A percentile compares a stretch with the other conserved stretches of the same genome.
phyloP scores from a whole-genome alignment of 2,113 vertebrate species.

The Perca flavescens region DNA sequence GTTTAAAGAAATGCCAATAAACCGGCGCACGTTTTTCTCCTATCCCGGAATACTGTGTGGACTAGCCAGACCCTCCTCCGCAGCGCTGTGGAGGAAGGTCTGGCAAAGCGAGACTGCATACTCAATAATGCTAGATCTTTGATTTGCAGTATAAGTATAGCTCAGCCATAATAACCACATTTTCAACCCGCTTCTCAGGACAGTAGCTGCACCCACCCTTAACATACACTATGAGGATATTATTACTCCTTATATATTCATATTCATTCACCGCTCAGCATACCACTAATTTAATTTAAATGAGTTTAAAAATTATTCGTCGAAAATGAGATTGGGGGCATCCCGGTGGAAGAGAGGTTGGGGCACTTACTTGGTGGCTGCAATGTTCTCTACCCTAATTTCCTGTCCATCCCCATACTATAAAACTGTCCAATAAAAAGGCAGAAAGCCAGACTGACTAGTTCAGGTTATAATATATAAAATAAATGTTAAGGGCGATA shows the following conservation, averaged over 20 bases:
- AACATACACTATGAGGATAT: background rate
- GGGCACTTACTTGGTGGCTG: background rate
- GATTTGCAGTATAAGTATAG: conserved; percentile 21
- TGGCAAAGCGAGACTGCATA: background rate
- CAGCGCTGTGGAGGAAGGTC: too few relatives aligned
- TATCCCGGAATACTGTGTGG: too few relatives aligned
- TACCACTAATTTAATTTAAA: conserved; percentile 11
- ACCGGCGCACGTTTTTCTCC: too few relatives aligned
- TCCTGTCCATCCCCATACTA: background rate
- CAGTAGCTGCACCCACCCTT: background rate
- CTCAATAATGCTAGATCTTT: conserved; percentile 9
- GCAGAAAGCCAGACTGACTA: conserved; percentile 6
- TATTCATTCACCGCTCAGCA: background rate
- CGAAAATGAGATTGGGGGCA: background rate
- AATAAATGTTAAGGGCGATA: conserved; percentile 20
- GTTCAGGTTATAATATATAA: conserved; percentile 22
- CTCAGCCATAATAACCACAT: conserved; percentile 16
- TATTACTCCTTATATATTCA: background rate
- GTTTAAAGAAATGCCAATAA: too few relatives aligned
- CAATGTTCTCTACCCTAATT: conserved; percentile 8
- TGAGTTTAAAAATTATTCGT: conserved; percentile 8
- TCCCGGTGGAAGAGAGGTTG: background rate
- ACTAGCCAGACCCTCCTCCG: too few relatives aligned
- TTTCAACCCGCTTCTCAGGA: background rate
- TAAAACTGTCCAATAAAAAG: conserved; percentile 32